These are phyloP conservation scores for Auanema freiburgensis DNA, from an alignment of 2,888 invertebrate species.

Conservation along the genomic window DNA sequence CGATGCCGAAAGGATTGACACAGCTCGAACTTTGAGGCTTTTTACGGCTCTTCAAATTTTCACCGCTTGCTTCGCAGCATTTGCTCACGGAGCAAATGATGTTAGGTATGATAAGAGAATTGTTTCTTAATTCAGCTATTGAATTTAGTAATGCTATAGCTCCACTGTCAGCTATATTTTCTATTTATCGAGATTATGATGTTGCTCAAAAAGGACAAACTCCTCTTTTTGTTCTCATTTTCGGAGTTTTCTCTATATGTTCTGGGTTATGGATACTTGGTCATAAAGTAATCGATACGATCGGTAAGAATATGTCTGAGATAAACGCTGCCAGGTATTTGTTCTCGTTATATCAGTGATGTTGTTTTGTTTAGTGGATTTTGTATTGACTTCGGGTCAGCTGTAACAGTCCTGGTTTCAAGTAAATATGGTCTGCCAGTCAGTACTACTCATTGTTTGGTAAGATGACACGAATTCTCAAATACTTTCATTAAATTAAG, in stretches of 20 bases:
- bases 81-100: constrained; percentile 99
- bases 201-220: constrained; percentile 80
- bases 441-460: constrained; percentile 97
- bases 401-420: constrained; percentile 90
- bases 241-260: constrained; percentile 91
- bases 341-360: neutral
- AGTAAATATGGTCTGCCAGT: constrained; percentile 95
- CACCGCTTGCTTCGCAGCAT: constrained; percentile 95
- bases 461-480: constrained; percentile 65
- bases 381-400: constrained; percentile 92
- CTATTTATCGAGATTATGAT: constrained; percentile 81
- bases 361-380: constrained; percentile 78
- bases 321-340: constrained; percentile 90
- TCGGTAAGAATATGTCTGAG: constrained; percentile 92
- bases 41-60: constrained; percentile 94
- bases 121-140: too few species aligned
- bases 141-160: constrained; percentile 85
- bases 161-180: constrained; percentile 88
- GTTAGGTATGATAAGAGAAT: too few species aligned
- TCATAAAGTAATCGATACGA: constrained; percentile 88
- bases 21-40: constrained; percentile 64
- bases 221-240: constrained; percentile 85
- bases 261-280: constrained; percentile 94
- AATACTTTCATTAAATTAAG: constrained; percentile 16
- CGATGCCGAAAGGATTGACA: constrained; percentile 30